Base-by-base conservation (phyloP, 2,797 vertebrate genomes). In the Schizopygopsis pylzovi region DNA sequence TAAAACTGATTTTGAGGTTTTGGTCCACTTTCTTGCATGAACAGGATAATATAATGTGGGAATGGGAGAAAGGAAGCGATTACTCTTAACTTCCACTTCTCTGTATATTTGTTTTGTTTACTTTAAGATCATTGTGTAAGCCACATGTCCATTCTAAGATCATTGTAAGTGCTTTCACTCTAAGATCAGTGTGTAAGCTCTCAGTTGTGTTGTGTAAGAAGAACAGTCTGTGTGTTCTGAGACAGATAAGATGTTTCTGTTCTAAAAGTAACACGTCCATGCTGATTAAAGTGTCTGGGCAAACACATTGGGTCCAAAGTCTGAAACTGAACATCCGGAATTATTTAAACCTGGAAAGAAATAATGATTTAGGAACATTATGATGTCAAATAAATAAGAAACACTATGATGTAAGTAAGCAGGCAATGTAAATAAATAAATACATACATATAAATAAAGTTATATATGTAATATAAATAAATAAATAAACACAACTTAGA, bases 161-260 rank as follows among this genome's bases (percentile, higher is more conserved):
- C 43, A 67, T 6, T n/a, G 33, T 16, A 22, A 41, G 28, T 33
- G 61, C 45, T 18, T 67, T 67, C 15, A 67, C 61, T 33, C 20
- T 59, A 22, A 73, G 54, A 41, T 41, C 22, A 43, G 82, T 28
- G 59, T 43, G 22, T 56, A 68, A 75, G 71, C 72, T 83, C 43
- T 54, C 16, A 59, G 39, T 5, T 72, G 52, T 45, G 78, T 79
- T 81, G 25, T 75, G 43, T 67, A 39, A 67, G 59, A 65, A 84
- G 59, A 65, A 84, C 82, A 78, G 28, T 78, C 28, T 84, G 52
- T 56, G 61, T 63, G 33, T 82, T 56, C 79, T 54, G 72, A 77
- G 81, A 75, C 16, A 5, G 80, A 79, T 47, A 54, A 20, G 68
- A 72, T 52, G 18, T 70, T 77, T 54, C 45, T 68, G 43, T 63